These are phyloP conservation scores for Aplidium turbinatum DNA, from an alignment of 23 tunicate species.

Conservation along the genomic window DNA sequence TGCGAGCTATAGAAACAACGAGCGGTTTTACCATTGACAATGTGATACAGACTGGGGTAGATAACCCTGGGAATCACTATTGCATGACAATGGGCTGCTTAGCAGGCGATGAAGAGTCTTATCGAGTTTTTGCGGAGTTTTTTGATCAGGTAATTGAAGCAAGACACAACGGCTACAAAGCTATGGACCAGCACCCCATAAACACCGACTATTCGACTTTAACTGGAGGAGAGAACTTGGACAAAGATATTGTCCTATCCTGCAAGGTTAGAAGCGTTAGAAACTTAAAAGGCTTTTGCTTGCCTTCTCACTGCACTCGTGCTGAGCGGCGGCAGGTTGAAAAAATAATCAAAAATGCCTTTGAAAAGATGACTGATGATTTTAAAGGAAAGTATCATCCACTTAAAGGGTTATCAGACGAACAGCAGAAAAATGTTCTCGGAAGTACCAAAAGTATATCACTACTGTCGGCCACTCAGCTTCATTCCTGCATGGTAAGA, in stretches of 20 bases:
- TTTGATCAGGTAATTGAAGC: slow-evolving; percentile 50
- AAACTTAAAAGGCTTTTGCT: slow-evolving; percentile 62
- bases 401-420: slow-evolving; percentile 17
- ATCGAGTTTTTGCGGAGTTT: slow-evolving; percentile 34
- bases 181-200: background rate
- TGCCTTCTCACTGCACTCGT: slow-evolving; percentile 76
- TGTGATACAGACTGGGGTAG: slow-evolving; percentile 70
- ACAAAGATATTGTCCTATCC: slow-evolving; percentile 1
- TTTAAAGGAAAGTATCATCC: slow-evolving; percentile 46
- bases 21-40: slow-evolving; percentile 71
- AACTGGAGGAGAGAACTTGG: background rate
- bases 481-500: slow-evolving; percentile 53
- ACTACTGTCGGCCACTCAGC: background rate
- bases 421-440: background rate
- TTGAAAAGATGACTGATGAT: slow-evolving; percentile 29
- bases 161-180: slow-evolving; percentile 38
- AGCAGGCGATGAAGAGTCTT: slow-evolving; percentile 47
- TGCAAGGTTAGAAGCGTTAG: slow-evolving; percentile 18
- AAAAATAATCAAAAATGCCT: slow-evolving; percentile 37
- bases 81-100: slow-evolving; percentile 35
- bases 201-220: background rate
- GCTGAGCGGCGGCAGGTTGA: slow-evolving; percentile 83
- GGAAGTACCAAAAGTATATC: background rate
- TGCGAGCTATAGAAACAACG: slow-evolving; percentile 36
- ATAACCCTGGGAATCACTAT: slow-evolving; percentile 59